Base-by-base conservation (phyloP, 2,888 invertebrate species). In the Anoncus sp. region DNA sequence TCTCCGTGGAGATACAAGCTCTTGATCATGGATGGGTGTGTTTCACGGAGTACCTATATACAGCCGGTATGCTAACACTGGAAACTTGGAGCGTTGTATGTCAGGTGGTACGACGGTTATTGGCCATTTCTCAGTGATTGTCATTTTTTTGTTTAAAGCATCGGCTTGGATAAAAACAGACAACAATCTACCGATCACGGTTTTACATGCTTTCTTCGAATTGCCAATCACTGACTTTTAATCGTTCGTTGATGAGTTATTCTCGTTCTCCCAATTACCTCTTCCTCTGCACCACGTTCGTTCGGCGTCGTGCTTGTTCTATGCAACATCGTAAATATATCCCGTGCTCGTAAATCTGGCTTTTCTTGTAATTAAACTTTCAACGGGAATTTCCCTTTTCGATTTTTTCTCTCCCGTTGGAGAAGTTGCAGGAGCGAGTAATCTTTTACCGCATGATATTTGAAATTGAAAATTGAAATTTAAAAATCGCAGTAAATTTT, bases 1-100 rank as follows among this genome's bases (percentile, higher is more conserved):
- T 60, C 47, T 57, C 38, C 31, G 9, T 47, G 35, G 49, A 40
- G 49, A 24, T 65, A 27, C 31, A 35, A 24, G 40, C 70, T 51
- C 24, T 72, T 63, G 24, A 70, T 24, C 49, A 59, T 49, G 16
- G 9, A 38, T 47, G 72, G 72, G 72, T 62, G 71, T 72, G 57
- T 63, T 57, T 65, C 63, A 24, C 22, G 35, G 38, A 40, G 12
- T 47, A 38, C 38, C 6, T 38, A 38, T 14, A 53, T 55, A 16
- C 16, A 38, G 55, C 16, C 47, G 3, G 27, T n/a, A 65, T 65
- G 14, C 7, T 7, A 20, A 31, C 55, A 27, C 12, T 55, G 47
- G 22, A 63, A 72, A 31, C 35, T 38, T 16, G 38, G 14, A 59
- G 22, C 18, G 18, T 55, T n/a, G 14, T 35, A 55, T 3, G 9